Conservation (phyloP, 2,113 vertebrate species). For the Acrocephalus arundinaceus region DNA sequence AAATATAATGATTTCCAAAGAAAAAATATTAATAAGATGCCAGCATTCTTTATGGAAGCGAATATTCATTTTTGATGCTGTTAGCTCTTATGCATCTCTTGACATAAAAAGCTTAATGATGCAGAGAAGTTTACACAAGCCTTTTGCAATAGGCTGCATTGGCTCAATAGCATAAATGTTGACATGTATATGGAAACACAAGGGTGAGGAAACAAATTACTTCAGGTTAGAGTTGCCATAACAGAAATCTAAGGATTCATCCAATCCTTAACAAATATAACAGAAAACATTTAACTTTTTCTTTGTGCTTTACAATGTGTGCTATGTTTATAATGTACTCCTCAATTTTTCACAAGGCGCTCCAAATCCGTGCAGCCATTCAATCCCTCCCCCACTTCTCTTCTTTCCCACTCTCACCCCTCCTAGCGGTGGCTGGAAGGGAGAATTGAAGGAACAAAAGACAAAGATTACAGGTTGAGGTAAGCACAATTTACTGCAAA, state of each 20-base stretch:
- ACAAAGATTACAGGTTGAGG: neutral
- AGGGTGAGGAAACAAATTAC: neutral
- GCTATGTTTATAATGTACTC: neutral
- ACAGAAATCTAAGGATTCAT: neutral
- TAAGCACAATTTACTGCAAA: neutral
- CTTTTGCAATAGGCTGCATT: neutral
- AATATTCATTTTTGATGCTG: neutral
- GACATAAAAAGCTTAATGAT: neutral
- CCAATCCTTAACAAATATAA: neutral
- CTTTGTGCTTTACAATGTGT: neutral
- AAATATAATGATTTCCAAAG: neutral
- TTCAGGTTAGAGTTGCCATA: neutral
- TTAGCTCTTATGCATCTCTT: neutral
- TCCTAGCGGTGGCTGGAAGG: neutral
- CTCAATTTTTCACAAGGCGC: neutral
- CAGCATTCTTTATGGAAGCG: neutral
- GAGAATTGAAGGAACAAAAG: neutral
- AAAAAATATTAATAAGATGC: neutral
- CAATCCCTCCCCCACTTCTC: neutral
- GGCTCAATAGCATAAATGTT: neutral
- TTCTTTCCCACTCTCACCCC: neutral
- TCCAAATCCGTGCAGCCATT: neutral
- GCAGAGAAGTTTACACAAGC: neutral
- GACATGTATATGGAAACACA: neutral
- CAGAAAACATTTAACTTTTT: neutral